A percentile compares a stretch with the other conserved stretches of the same genome.
Conservation (phyloP, 2,888 invertebrate species). For the Pachymerium ferrugineum region DNA sequence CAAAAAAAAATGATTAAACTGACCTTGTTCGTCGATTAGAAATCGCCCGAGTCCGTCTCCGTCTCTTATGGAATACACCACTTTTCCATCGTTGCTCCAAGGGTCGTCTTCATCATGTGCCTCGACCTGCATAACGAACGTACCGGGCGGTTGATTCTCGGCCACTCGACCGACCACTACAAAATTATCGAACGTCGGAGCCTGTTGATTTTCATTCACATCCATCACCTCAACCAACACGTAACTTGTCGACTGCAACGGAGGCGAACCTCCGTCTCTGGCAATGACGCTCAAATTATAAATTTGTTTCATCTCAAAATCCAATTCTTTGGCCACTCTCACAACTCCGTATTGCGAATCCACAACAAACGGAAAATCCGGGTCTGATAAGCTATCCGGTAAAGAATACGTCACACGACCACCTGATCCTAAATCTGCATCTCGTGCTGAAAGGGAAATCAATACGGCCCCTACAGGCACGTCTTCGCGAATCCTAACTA, state of each 20-base stretch:
- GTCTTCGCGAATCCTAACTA: conserved; percentile 81
- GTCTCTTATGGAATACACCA: conserved; percentile 78
- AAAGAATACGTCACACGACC: conserved; percentile 76
- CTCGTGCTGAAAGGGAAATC: conserved; percentile 73
- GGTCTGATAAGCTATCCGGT: conserved; percentile 56
- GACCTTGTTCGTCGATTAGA: conserved; percentile 81
- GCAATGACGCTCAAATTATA: conserved; percentile 82
- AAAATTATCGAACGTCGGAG: conserved; percentile 76
- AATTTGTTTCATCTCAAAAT: conserved; percentile 83
- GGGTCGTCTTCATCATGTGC: conserved; percentile 72
- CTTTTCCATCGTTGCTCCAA: conserved; percentile 70
- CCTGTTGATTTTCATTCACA: conserved; percentile 84
- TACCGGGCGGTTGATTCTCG: conserved; percentile 74
- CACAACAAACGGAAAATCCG: conserved; percentile 69
- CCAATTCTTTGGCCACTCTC: conserved; percentile 67
- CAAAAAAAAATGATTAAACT: too few relatives aligned
- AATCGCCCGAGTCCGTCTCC: conserved; percentile 90
- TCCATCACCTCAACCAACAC: conserved; percentile 75
- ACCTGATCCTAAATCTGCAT: conserved; percentile 77
- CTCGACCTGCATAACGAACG: conserved; percentile 67
- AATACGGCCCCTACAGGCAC: conserved; percentile 81
- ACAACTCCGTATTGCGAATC: conserved; percentile 81
- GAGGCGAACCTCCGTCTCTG: conserved; percentile 75
- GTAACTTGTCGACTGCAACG: conserved; percentile 70
- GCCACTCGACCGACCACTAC: conserved; percentile 66